Base-by-base conservation (phyloP, 2,888 invertebrate genomes). In the Synanthedon andrenaeformis region DNA sequence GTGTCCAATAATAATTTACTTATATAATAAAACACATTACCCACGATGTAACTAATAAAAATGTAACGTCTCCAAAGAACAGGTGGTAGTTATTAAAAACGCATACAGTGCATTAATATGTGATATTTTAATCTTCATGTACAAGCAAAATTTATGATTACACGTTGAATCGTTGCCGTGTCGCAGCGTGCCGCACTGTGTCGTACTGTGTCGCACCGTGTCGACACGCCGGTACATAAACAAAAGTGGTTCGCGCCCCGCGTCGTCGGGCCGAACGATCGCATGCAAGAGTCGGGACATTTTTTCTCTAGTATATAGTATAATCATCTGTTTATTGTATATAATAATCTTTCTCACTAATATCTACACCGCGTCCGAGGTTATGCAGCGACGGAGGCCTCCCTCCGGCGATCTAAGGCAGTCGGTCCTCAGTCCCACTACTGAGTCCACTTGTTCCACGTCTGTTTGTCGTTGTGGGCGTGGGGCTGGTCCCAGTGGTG, bases 91-190 rank as follows among this genome's bases (percentile, higher is more conserved):
- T 35, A 79, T 76, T 83, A 84, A 87, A 86, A 86, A 84, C 82
- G 82, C 83, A 70, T 84, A 89, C 89, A 90, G 91, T 91, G 91
- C 91, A 91, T 91, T 91, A 91, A 91, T 91, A 91, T 91, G 91
- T 89, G 89, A 90, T 91, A 91, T 91, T 90, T 35, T 90, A 91
- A 91, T 91, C 89, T 91, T 91, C 91, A 91, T 91, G 90, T 91
- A 91, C 91, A 91, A 91, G 91, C 91, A 90, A 90, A 82, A 90
- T 90, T n/a, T 89, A 90, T 90, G 88, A 90, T 82, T 87, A 87
- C 86, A 85, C 82, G 77, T 82, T 81, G 71, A 72, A 78, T 79
- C 76, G 72, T 63, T 73, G 75, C 73, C 70, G 66, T 70, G 64
- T 63, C 41, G 51, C 45, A 45, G 45, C 12, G 19, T 35, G 35